A percentile compares a stretch with the other conserved stretches of the same genome.
Conservation (phyloP, 1,140 invertebrate species). For the Nephotettix cincticeps region DNA sequence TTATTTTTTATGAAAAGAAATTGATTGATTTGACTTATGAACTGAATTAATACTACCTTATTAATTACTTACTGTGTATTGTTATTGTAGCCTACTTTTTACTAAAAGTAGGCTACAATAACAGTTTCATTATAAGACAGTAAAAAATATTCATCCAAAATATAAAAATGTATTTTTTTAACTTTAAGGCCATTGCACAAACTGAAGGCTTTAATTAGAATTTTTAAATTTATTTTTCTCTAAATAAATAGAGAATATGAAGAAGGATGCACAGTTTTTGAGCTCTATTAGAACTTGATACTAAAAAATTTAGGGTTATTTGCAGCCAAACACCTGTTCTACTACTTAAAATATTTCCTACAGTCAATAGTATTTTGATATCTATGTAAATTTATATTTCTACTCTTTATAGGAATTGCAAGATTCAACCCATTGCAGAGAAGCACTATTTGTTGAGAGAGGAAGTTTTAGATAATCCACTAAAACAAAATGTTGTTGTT, state of each 20-base stretch:
- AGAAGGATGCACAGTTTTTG: not conserved
- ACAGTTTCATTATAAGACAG: no score
- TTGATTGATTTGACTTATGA: no score
- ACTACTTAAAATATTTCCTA: not conserved
- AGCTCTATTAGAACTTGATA: not conserved
- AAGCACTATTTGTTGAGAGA: constrained; percentile 6
- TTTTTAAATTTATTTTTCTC: not conserved
- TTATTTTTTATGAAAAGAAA: no score
- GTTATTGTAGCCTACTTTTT: no score
- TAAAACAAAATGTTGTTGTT: constrained; percentile 13
- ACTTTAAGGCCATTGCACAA: no score
- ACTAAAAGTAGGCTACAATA: no score
- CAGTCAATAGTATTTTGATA: not conserved
- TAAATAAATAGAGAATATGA: not conserved
- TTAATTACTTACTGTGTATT: no score
- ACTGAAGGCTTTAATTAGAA: no score
- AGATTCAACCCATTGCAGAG: not conserved
- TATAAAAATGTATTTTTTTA: no score
- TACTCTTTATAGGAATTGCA: constrained; percentile 7
- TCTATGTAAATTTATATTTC: not conserved
- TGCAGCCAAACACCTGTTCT: not conserved
- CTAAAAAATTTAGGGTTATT: no score
- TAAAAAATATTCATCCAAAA: no score
- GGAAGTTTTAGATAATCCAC: constrained; percentile 22
- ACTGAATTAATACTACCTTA: no score